These are phyloP conservation scores for Beris morrisii DNA, from an alignment of 2,888 invertebrate genomes.

Conservation along the genomic window DNA sequence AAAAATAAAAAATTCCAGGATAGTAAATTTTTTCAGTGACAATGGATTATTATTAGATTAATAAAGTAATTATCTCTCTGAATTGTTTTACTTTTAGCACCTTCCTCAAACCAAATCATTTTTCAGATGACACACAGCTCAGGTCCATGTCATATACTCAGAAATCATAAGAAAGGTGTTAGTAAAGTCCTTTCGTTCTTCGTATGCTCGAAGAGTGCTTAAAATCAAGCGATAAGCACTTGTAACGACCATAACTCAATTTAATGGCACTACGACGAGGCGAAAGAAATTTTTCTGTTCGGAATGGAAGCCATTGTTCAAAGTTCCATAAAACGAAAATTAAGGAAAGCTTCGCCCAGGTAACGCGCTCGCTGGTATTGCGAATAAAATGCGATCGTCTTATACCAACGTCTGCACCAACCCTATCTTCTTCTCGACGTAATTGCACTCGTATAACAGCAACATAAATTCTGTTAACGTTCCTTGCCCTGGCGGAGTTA, in stretches of 20 bases:
- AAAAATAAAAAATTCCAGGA: no score
- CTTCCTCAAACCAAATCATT: no score
- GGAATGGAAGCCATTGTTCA: constrained; percentile 27
- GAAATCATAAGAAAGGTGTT: constrained; percentile 14
- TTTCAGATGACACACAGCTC: not conserved
- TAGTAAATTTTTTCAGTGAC: no score
- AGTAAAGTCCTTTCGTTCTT: constrained; percentile 14
- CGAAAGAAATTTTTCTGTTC: constrained; percentile 24
- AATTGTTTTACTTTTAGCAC: no score
- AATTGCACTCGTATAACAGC: constrained; percentile 35
- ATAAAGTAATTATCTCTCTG: no score
- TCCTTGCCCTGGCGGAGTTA: not conserved
- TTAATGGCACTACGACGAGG: constrained; percentile 32
- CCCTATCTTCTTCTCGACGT: constrained; percentile 33
- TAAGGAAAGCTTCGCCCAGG: constrained; percentile 30
- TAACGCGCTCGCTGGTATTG: constrained; percentile 17
- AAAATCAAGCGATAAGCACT: constrained; percentile 34
- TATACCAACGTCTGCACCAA: constrained; percentile 16
- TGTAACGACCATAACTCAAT: constrained; percentile 37
- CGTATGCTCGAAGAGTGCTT: constrained; percentile 25
- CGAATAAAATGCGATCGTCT: constrained; percentile 13
- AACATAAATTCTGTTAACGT: constrained; percentile 33
- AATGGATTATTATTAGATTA: no score
- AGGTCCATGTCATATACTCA: constrained; percentile 16
- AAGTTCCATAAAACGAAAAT: constrained; percentile 33